Evolutionary conservation across 2,888 invertebrate genomes (phyloP), one percentile per base, ranked within the genome.

Genomic region (Orchesellides sinensis): DNA sequence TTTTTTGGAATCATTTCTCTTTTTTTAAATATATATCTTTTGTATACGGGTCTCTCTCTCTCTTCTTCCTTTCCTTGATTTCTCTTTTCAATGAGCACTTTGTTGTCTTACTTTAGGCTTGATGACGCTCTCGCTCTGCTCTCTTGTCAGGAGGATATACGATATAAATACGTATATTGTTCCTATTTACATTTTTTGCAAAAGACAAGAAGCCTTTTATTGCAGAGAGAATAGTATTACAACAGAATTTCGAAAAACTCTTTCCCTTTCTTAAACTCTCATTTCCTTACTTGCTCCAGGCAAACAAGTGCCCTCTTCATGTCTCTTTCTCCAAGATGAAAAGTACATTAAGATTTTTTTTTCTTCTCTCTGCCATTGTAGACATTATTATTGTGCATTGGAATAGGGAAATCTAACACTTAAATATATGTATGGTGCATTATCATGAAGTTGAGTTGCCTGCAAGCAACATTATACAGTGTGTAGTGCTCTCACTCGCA

Each of bases 51-150:
- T n/a, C n/a, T n/a, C n/a, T n/a, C 19, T 4, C 14, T 21, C 45
- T 65, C 65, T 45, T 19, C 19, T 40, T 23, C 65, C 40, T 45
- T 23, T 23, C 65, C 65, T 65, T 65, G 23, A 65, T 65, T 65
- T 63, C 14, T 6, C 29, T n/a, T 29, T 25, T 59, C 32, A 59
- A n/a, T 29, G 59, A 29, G 19, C 52, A 52, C 19, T 52, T 52
- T 52, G 8, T 35, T 8, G 21, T 12, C 54, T 21, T 54, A 4
- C 49, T 49, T 49, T 49, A 5, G 10, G 4, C 49, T 35, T 12
- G 6, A 35, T 12, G 6, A 35, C 35, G 12, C 6, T 5, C 35
- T 12, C 5, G 35, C 35, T 8, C 35, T 12, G 12, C 35, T 35
- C 35, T n/a, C 47, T 47, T 14, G 6, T 47, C 35, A 47, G 47